Evolutionary conservation across 2,888 invertebrate genomes (phyloP).

Genomic region (Blastobasis adustella): DNA sequence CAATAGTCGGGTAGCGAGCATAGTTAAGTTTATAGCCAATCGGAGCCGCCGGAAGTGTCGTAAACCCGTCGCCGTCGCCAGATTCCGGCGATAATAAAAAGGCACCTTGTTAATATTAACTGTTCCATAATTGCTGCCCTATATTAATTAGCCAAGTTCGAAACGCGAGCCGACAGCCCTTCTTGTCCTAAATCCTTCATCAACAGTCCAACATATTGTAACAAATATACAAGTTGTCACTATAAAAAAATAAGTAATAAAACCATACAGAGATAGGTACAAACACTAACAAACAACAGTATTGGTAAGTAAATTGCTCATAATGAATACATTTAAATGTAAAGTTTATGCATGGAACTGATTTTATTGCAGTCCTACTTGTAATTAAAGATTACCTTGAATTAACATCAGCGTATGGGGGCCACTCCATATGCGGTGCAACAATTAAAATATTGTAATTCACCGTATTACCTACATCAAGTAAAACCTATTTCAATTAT

Average conservation of each 20-base stretch:
- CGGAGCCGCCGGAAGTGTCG: slow-evolving; percentile 58
- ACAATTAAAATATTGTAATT: too few relatives aligned
- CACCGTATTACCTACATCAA: not conserved
- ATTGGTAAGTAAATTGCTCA: not conserved
- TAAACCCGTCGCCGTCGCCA: slow-evolving; percentile 54
- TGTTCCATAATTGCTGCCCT: slow-evolving; percentile 56
- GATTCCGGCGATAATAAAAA: slow-evolving; percentile 64
- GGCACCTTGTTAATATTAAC: slow-evolving; percentile 68
- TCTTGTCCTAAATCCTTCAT: not conserved
- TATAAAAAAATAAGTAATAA: too few relatives aligned
- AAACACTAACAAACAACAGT: too few relatives aligned
- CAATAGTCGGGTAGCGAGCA: slow-evolving; percentile 30
- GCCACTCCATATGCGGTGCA: too few relatives aligned
- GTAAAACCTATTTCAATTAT: slow-evolving; percentile 17
- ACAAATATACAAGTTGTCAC: too few relatives aligned
- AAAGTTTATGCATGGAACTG: too few relatives aligned
- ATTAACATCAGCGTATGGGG: too few relatives aligned
- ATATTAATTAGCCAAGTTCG: slow-evolving; percentile 46
- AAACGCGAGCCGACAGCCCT: slow-evolving; percentile 14
- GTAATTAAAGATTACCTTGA: too few relatives aligned
- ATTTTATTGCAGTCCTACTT: too few relatives aligned
- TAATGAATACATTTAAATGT: not conserved
- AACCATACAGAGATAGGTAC: too few relatives aligned
- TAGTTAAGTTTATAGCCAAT: slow-evolving; percentile 49
- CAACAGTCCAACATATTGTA: too few relatives aligned